Base-by-base conservation (phyloP, 1,140 invertebrate species). In the Bombus picipes region DNA sequence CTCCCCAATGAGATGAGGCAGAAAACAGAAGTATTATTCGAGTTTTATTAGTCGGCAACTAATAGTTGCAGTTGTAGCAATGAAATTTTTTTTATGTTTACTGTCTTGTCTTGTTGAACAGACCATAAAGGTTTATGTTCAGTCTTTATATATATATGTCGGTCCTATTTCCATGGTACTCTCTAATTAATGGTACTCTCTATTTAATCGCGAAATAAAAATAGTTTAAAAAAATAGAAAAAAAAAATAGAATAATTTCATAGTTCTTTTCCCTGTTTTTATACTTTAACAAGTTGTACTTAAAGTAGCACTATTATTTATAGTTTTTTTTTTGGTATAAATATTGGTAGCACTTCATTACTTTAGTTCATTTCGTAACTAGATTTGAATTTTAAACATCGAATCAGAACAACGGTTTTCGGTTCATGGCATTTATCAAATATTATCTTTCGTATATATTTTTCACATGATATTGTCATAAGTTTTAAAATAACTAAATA, bases 341-440 rank as follows among this genome's bases (percentile, higher is more conserved):
- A 32, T 39, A 9, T 77, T 77, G 81, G 73, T 37, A 68, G 2
- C 81, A 77, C 9, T 82, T 39, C 10, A 15, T 2, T 18, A 25
- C 32, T 15, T 9, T 5, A 25, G 10, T 68, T 2, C 32, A 59
- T 22, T 76, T 39, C 32, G 9, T 66, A 76, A 18, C 47, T 75
- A 82, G 41, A 75, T 83, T 83, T 83, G 32, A 83, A 83, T 68
- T 83, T 77, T 32, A 43, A 78, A 83, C 4, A 43, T 5, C 34
- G 25, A 62, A n/a, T 62, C 59, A n/a, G 59, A n/a, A 62, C 28
- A 62, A 53, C 47, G 47, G 59, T 62, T 62, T 62, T 62, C 15
- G 3, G 4, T 5, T 65, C 12, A 15, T n/a, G 8, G 28, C n/a
- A 32, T 74, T 9, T 47, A 41, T 65, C 39, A 66, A 65, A 6